These are phyloP conservation scores for Eurosta solidaginis DNA, from an alignment of 1,140 invertebrate species.

Conservation along the genomic window DNA sequence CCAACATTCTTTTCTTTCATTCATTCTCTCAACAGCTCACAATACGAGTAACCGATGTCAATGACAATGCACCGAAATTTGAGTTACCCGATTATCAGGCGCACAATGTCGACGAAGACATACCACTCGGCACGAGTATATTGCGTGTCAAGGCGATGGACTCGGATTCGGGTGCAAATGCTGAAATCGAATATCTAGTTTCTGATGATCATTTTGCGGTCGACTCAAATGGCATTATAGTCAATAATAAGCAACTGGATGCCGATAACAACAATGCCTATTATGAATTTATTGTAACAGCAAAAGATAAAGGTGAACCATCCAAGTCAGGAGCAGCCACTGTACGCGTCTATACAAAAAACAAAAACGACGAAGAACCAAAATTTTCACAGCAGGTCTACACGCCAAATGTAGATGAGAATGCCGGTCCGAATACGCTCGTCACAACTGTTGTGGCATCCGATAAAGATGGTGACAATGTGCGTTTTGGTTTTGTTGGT, in stretches of 20 bases:
- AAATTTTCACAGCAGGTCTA: constrained; percentile 96
- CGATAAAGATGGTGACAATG: constrained; percentile 94
- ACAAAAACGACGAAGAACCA: constrained; percentile 95
- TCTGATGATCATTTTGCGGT: constrained; percentile 92
- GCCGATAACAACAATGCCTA: constrained; percentile 96
- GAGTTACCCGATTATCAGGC: constrained; percentile 94
- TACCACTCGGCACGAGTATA: constrained; percentile 86
- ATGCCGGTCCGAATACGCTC: constrained; percentile 89
- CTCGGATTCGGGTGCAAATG: constrained; percentile 88
- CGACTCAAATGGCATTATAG: constrained; percentile 87
- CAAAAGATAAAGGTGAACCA: constrained; percentile 91
- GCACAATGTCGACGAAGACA: constrained; percentile 93
- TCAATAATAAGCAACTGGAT: constrained; percentile 90
- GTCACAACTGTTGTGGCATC: constrained; percentile 94
- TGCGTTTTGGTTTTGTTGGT: constrained; percentile 90
- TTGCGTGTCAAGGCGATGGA: constrained; percentile 92
- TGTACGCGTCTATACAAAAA: constrained; percentile 92
- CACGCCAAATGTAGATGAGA: constrained; percentile 94
- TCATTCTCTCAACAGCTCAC: constrained; percentile 70
- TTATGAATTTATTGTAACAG: constrained; percentile 90
- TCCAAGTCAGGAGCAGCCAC: constrained; percentile 89
- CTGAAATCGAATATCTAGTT: constrained; percentile 90
- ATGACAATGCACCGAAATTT: constrained; percentile 93
- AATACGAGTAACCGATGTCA: constrained; percentile 91
- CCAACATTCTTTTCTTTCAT: not conserved